phyloP scores from a whole-genome alignment of 1,140 invertebrate species.

The Babylonia areolata region DNA sequence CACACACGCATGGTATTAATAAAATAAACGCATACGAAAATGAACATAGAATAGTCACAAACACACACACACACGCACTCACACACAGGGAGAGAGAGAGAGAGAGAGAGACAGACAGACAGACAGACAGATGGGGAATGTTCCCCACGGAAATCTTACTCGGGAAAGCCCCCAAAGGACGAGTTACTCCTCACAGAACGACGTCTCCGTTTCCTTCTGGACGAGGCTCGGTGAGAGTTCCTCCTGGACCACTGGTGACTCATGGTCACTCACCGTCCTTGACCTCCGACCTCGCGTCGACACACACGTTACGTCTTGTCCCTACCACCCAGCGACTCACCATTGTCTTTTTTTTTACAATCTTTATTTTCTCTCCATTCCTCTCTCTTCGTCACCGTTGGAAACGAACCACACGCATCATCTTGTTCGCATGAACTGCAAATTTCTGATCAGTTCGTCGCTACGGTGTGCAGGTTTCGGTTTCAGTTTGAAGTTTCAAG shows the following conservation, averaged over 20 bases:
- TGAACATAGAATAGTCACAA: not conserved
- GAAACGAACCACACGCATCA: too few species aligned
- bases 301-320: not conserved
- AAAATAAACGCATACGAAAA: not conserved
- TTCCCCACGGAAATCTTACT: conserved; percentile 17
- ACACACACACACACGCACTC: not conserved
- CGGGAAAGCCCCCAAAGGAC: conserved; percentile 29
- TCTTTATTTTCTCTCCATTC: not conserved
- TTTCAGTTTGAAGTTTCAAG: too few species aligned
- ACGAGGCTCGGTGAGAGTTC: conserved; percentile 2
- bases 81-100: not conserved
- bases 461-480: too few species aligned
- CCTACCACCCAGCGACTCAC: not conserved
- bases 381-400: too few species aligned
- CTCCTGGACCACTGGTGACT: conserved; percentile 33
- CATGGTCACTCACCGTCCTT: not conserved
- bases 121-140: too few species aligned
- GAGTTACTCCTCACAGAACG: conserved; percentile 35
- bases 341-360: not conserved
- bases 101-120: not conserved
- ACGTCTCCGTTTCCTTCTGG: conserved; percentile 23
- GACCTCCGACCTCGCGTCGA: too few species aligned
- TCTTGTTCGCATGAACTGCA: too few species aligned
- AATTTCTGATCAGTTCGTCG: too few species aligned
- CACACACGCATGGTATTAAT: not conserved